Evolutionary conservation across 2,888 invertebrate species (phyloP).

Genomic region (Drosophila anomelani): DNA sequence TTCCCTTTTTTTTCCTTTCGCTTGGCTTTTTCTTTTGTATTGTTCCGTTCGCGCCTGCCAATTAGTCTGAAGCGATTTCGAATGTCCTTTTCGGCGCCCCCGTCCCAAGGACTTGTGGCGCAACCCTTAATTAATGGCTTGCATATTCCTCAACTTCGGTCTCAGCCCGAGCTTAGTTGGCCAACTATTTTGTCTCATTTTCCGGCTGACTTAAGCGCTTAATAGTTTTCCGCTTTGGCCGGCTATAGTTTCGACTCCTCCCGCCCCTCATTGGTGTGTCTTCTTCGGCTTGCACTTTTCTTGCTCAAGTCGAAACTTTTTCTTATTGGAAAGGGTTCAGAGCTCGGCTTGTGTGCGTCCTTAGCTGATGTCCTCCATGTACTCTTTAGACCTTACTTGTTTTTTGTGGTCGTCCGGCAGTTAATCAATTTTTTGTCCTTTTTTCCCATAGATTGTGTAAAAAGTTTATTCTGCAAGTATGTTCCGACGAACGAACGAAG

Average conservation of each 20-base stretch:
- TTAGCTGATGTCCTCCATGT: slow-evolving; percentile 12
- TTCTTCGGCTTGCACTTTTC: slow-evolving; percentile 56
- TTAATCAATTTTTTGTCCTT: slow-evolving; percentile 74
- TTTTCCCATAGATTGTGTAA: slow-evolving; percentile 42
- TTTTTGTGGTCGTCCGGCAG: slow-evolving; percentile 72
- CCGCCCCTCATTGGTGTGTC: slow-evolving; percentile 12
- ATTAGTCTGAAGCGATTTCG: slow-evolving; percentile 57
- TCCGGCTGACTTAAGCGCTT: slow-evolving; percentile 83
- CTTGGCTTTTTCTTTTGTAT: slow-evolving; percentile 25
- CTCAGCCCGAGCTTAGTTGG: slow-evolving; percentile 39
- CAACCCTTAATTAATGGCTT: slow-evolving; percentile 68
- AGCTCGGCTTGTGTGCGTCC: slow-evolving; percentile 51
- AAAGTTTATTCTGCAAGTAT: slow-evolving; percentile 68
- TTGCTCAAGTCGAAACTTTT: slow-evolving; percentile 66
- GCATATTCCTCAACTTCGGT: slow-evolving; percentile 35
- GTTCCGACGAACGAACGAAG: slow-evolving; percentile 31
- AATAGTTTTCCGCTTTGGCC: slow-evolving; percentile 80
- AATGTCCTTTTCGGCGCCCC: slow-evolving; percentile 14
- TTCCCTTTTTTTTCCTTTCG: slow-evolving; percentile 28
- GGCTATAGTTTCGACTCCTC: slow-evolving; percentile 47
- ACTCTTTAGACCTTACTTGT: slow-evolving; percentile 24
- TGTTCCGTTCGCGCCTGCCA: slow-evolving; percentile 67
- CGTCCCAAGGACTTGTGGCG: slow-evolving; percentile 7
- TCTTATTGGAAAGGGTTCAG: slow-evolving; percentile 58
- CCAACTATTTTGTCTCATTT: slow-evolving; percentile 83